Base-by-base conservation (phyloP, 2,888 invertebrate species). In the Thecophora atra region DNA sequence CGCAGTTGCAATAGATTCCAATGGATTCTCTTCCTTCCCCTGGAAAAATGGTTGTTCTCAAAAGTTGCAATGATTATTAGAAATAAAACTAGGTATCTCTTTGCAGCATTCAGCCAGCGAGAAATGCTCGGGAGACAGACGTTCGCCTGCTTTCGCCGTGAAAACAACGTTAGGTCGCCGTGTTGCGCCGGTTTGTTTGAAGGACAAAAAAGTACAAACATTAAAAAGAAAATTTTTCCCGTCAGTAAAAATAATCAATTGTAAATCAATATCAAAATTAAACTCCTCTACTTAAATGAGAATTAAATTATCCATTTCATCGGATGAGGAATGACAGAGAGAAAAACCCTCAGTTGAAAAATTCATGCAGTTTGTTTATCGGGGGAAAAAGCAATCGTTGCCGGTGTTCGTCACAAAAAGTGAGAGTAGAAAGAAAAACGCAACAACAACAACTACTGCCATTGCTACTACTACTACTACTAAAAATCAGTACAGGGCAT, bases 71-170 rank as follows among this genome's bases (percentile, higher is more conserved):
- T n/a, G n/a, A n/a, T n/a, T n/a, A n/a, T n/a, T n/a, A n/a, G n/a
- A n/a, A n/a, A n/a, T n/a, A n/a, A n/a, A n/a, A n/a, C n/a, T n/a
- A n/a, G n/a, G n/a, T n/a, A n/a, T n/a, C n/a, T n/a, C n/a, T n/a
- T n/a, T n/a, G n/a, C n/a, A n/a, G n/a, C 7, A 28, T 17, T 37
- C 8, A 56, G 28, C 56, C 17, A 28, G 24, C 13, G 51, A 54
- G 47, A 44, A 62, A 60, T 42, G 52, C 13, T n/a, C 11, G 44
- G 28, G 42, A 64, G 64, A 52, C 71, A 71, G 71, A 71, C 71
- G 71, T 71, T 71, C 65, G 71, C 71, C 71, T 71, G 71, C 71
- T 44, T 58, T 71, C 47, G 65, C 71, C 71, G 71, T 71, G 71
- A 42, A 58, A 47, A 71, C 63, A 70, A 51, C 70, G 52, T 21